Conservation (phyloP, 2,888 invertebrate species). For the Aspidapion aeneum region DNA sequence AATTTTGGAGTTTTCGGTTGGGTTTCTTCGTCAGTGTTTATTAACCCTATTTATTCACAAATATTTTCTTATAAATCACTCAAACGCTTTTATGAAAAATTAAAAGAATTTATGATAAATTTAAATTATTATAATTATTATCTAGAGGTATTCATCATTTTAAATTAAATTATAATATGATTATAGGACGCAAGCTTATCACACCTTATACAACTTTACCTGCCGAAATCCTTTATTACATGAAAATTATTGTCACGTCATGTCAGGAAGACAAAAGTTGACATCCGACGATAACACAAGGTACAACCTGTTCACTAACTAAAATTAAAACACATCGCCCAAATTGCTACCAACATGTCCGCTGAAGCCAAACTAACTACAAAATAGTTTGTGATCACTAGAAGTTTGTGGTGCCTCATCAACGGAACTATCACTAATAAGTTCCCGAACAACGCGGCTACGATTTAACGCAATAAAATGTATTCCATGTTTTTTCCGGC, state of each 20-base stretch:
- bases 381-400: slow-evolving; percentile 93
- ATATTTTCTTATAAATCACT: too few relatives aligned
- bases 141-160: too few relatives aligned
- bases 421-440: slow-evolving; percentile 84
- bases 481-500: slow-evolving; percentile 39
- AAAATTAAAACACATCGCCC: slow-evolving; percentile 93
- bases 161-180: too few relatives aligned
- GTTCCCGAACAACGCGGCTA: slow-evolving; percentile 88
- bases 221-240: slow-evolving; percentile 86
- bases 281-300: slow-evolving; percentile 86
- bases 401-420: slow-evolving; percentile 70
- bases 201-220: slow-evolving; percentile 78
- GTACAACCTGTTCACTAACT: slow-evolving; percentile 82
- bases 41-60: too few relatives aligned
- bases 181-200: too few relatives aligned
- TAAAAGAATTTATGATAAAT: too few relatives aligned
- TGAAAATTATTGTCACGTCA: slow-evolving; percentile 90
- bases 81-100: too few relatives aligned
- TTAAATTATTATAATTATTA: too few relatives aligned
- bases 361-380: slow-evolving; percentile 93
- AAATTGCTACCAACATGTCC: slow-evolving; percentile 90
- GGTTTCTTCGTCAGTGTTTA: too few relatives aligned
- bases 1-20: too few relatives aligned
- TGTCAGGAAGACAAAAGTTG: slow-evolving; percentile 91
- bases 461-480: slow-evolving; percentile 65